Evolutionary conservation across 2,797 vertebrate genomes (phyloP).

Genomic region (Jordanella pulchra): DNA sequence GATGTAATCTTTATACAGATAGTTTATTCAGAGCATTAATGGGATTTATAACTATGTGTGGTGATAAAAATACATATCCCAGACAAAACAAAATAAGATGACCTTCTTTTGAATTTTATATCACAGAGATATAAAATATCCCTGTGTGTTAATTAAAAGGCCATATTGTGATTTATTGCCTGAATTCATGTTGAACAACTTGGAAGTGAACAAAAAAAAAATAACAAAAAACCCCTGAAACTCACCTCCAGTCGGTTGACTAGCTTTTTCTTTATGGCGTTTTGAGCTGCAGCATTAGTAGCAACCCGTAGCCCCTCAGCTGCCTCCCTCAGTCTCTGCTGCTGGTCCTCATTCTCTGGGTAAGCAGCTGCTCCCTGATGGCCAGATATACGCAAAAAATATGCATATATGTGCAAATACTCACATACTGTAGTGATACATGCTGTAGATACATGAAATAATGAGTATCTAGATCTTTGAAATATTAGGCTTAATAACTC

Average conservation of each 20-base stretch:
- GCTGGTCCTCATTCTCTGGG: constrained; percentile 97
- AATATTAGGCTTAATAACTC: constrained; percentile 32
- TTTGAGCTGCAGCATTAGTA: constrained; percentile 97
- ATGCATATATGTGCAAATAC: constrained; percentile 18
- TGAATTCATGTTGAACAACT: constrained; percentile 14
- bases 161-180: constrained; percentile 6
- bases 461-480: constrained; percentile 24
- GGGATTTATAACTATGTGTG: constrained; percentile 44
- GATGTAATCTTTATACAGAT: constrained; percentile 63
- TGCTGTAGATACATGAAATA: constrained; percentile 5
- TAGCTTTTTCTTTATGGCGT: constrained; percentile 98
- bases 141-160: neutral
- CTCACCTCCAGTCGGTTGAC: constrained; percentile 95
- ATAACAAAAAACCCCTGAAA: constrained; percentile 7
- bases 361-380: constrained; percentile 95
- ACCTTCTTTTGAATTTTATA: constrained; percentile 6
- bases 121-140: neutral
- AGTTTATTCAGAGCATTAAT: constrained; percentile 59
- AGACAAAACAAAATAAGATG: constrained; percentile 34
- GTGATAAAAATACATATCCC: constrained; percentile 33
- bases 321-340: constrained; percentile 94
- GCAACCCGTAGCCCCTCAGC: constrained; percentile 95
- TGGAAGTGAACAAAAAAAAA: neutral
- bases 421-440: constrained; percentile 1
- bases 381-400: constrained; percentile 21